Conservation (phyloP, 2,888 invertebrate genomes). For the Dasysyrphus albostriatus region DNA sequence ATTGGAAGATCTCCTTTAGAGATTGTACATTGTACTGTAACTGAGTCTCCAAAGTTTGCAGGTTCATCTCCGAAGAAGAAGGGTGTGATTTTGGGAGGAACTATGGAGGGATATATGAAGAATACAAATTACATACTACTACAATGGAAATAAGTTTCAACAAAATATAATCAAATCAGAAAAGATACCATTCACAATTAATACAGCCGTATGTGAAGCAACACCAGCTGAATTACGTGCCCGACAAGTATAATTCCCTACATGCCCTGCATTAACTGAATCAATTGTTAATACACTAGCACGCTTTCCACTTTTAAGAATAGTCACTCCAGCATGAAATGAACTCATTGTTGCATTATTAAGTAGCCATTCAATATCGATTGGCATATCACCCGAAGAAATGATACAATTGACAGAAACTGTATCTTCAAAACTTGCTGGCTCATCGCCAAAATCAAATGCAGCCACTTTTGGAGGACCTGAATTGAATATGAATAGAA, state of each 20-base stretch:
- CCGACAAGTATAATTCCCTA: slow-evolving; percentile 87
- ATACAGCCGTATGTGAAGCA: slow-evolving; percentile 86
- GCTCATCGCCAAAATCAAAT: slow-evolving; percentile 89
- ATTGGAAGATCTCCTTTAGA: slow-evolving; percentile 89
- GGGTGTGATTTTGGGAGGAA: slow-evolving; percentile 84
- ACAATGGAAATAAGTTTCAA: slow-evolving; percentile 26
- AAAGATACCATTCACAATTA: slow-evolving; percentile 87
- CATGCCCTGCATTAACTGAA: slow-evolving; percentile 86
- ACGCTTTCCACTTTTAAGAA: slow-evolving; percentile 84
- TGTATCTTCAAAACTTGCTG: slow-evolving; percentile 85
- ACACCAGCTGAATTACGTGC: slow-evolving; percentile 87
- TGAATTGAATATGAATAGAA: slow-evolving; percentile 80
- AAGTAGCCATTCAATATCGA: slow-evolving; percentile 88
- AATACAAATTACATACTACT: slow-evolving; percentile 28
- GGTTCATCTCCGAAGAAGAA: slow-evolving; percentile 86
- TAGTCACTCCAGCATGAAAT: slow-evolving; percentile 72
- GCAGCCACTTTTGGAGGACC: slow-evolving; percentile 90
- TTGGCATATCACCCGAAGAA: slow-evolving; percentile 89
- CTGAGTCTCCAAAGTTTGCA: slow-evolving; percentile 87
- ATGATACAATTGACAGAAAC: slow-evolving; percentile 88
- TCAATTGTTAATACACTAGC: slow-evolving; percentile 86
- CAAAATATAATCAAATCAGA: neutral
- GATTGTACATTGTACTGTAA: slow-evolving; percentile 87
- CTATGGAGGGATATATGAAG: slow-evolving; percentile 77
- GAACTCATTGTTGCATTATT: slow-evolving; percentile 79